phyloP scores from a whole-genome alignment of 2,113 vertebrate species.

The Proteles cristata region DNA sequence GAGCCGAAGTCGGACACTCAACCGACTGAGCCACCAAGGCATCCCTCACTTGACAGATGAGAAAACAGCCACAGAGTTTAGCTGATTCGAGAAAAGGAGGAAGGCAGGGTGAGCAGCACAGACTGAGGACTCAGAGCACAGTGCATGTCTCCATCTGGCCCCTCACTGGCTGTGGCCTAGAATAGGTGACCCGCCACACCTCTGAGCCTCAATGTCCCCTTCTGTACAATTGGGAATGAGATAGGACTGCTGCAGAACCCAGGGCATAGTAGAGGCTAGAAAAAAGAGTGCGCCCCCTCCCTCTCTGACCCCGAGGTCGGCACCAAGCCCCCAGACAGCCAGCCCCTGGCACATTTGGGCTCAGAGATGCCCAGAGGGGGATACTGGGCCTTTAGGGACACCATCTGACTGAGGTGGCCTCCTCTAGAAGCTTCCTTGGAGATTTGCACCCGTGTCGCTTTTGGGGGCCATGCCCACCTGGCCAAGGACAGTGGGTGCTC shows the following conservation, averaged over 20 bases:
- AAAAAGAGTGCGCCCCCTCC: too few species aligned
- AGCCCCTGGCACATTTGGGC: background rate
- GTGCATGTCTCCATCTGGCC: background rate
- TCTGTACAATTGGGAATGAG: background rate
- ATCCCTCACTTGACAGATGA: background rate
- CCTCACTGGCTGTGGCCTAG: background rate
- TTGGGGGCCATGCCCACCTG: accelerated
- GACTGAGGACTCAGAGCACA: background rate
- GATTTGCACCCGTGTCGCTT: background rate
- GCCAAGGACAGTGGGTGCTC: accelerated
- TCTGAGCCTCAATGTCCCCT: background rate
- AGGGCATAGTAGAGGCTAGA: background rate
- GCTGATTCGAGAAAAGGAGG: background rate
- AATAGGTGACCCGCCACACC: background rate
- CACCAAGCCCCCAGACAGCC: background rate
- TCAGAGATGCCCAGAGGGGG: background rate
- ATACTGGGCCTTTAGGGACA: background rate
- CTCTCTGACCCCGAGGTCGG: background rate
- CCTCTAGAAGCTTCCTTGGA: background rate
- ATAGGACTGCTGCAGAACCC: background rate
- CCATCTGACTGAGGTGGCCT: background rate
- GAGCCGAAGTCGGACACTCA: too few species aligned
- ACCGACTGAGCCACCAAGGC: too few species aligned
- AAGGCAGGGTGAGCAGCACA: background rate
- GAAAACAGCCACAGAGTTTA: background rate